phyloP scores from a whole-genome alignment of 2,797 vertebrate genomes.

The Chelidonichthys spinosus region DNA sequence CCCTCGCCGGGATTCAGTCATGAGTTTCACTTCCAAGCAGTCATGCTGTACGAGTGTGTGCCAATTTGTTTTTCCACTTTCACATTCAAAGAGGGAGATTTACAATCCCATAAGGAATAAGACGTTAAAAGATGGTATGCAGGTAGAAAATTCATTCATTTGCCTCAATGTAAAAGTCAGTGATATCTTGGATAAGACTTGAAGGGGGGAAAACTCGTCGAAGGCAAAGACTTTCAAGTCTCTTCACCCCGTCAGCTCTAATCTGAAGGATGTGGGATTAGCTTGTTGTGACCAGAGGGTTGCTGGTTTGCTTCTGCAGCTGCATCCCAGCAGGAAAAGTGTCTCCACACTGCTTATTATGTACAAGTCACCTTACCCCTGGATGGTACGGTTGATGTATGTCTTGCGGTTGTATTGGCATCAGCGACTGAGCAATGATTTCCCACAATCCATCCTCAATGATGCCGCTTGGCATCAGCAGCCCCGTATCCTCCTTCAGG shows the following conservation, averaged over 20 bases:
- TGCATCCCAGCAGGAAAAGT: conserved; percentile 25
- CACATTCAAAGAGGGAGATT: conserved; percentile 18
- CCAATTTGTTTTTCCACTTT: conserved; percentile 28
- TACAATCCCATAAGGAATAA: conserved; percentile 10
- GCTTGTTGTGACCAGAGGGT: conserved; percentile 32
- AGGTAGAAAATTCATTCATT: conserved; percentile 28
- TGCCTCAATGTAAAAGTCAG: conserved; percentile 26
- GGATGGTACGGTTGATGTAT: conserved; percentile 46
- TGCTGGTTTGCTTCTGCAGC: conserved; percentile 41
- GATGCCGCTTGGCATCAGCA: conserved; percentile 7
- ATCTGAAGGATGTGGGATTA: conserved; percentile 34
- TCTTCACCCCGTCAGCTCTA: conserved; percentile 1
- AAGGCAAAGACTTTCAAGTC: conserved; percentile 11
- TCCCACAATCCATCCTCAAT: conserved; percentile 38
- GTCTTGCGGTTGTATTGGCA: conserved; percentile 38
- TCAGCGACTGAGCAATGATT: conserved; percentile 22
- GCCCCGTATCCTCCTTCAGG: conserved; percentile 4
- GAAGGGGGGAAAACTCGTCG: conserved; percentile 3
- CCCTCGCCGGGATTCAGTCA: conserved; percentile 26
- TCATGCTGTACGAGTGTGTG: conserved; percentile 32
- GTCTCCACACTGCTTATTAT: conserved; percentile 10
- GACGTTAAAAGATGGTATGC: conserved; percentile 27
- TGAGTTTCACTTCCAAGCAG: conserved; percentile 42
- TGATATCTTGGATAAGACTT: not conserved
- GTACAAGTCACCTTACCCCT: conserved; percentile 32